Conservation (phyloP, 1,140 invertebrate genomes). For the Lutraria rhynchaena region DNA sequence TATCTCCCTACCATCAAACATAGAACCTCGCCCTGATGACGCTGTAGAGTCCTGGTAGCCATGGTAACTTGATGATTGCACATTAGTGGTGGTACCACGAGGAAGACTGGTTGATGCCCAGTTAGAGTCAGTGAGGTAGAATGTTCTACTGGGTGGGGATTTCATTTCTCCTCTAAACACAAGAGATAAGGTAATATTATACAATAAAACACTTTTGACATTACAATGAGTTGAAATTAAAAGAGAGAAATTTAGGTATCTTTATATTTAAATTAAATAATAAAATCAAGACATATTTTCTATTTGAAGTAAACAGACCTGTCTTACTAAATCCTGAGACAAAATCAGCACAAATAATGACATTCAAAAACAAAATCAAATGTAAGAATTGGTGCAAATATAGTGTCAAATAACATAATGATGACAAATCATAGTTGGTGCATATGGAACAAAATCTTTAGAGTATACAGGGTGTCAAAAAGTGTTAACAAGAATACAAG, state of each 20-base stretch:
- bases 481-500: too few species aligned
- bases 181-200: neutral
- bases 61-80: constrained; percentile 58
- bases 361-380: too few species aligned
- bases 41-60: constrained; percentile 75
- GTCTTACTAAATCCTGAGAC: too few species aligned
- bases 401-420: too few species aligned
- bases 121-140: constrained; percentile 49
- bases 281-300: too few species aligned
- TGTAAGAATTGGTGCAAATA: too few species aligned
- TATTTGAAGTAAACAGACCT: too few species aligned
- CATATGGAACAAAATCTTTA: too few species aligned
- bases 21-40: constrained; percentile 66
- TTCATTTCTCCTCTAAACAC: constrained; percentile 63
- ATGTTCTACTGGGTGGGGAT: constrained; percentile 56
- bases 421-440: too few species aligned
- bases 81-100: constrained; percentile 18
- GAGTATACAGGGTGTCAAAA: too few species aligned
- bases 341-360: too few species aligned
- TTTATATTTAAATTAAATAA: too few species aligned
- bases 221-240: neutral
- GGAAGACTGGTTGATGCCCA: constrained; percentile 56
- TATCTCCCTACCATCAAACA: constrained; percentile 65
- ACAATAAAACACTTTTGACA: neutral
- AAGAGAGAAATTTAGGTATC: neutral